Percentiles rank a stretch among this genome's conserved stretches.
Conservation (phyloP, 2,113 vertebrate genomes). For the Colius striatus region DNA sequence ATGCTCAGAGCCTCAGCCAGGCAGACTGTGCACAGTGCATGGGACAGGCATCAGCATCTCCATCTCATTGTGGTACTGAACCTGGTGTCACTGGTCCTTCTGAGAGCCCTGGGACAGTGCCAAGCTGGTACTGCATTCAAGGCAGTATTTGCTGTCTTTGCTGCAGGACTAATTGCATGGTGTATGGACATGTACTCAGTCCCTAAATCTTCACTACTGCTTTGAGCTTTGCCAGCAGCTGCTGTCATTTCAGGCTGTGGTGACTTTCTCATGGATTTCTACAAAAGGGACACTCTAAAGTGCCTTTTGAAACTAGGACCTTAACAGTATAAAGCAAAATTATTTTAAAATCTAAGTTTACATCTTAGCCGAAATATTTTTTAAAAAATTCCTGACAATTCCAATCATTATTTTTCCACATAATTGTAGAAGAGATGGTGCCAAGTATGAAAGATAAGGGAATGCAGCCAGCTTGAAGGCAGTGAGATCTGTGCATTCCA, state of each 20-base stretch:
- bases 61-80: neutral
- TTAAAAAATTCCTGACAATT: neutral
- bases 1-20: neutral
- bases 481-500: neutral
- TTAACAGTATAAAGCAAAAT: neutral
- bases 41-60: neutral
- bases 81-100: neutral
- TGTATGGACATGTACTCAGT: accelerated
- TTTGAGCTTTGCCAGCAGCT: neutral
- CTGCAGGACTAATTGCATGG: too few relatives aligned
- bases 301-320: neutral
- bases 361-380: neutral
- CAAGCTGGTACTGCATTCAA: neutral
- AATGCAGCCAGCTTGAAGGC: neutral
- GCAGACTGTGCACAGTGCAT: neutral
- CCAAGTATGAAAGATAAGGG: neutral
- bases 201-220: neutral
- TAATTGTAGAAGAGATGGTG: neutral
- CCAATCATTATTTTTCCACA: neutral
- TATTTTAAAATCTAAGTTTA: neutral
- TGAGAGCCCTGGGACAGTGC: neutral
- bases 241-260: accelerated
- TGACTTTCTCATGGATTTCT: neutral
- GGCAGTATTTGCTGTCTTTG: accelerated
- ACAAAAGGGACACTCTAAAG: neutral